Evolutionary conservation across 2,113 vertebrate species (phyloP).

Genomic region (Sakesphorus luctuosus): DNA sequence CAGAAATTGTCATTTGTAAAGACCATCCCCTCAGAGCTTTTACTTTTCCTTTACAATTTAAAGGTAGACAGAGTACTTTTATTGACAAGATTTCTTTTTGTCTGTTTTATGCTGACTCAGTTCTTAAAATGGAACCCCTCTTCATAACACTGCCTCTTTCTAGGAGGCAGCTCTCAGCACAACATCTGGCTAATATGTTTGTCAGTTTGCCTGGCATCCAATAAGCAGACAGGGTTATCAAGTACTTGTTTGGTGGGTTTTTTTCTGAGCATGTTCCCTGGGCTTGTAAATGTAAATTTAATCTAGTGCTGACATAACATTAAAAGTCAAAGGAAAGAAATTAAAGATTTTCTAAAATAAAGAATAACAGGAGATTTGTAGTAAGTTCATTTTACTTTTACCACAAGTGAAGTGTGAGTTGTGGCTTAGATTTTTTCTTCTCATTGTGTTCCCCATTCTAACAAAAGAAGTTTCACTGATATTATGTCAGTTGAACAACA

Average conservation of each 20-base stretch:
- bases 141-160: background rate
- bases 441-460: background rate
- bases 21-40: accelerated
- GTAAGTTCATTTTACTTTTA: background rate
- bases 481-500: background rate
- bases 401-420: background rate
- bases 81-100: background rate
- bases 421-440: background rate
- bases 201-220: background rate
- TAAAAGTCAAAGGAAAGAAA: background rate
- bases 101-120: background rate
- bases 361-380: background rate
- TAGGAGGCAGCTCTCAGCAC: background rate
- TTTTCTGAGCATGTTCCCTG: background rate
- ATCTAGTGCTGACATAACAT: background rate
- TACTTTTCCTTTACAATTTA: background rate
- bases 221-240: background rate
- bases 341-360: background rate
- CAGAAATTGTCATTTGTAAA: background rate
- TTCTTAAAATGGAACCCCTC: background rate
- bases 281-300: background rate
- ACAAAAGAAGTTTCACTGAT: background rate
- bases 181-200: background rate
- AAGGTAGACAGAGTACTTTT: background rate
- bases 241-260: background rate